These are phyloP conservation scores for Mustela lutreola DNA, from an alignment of 2,113 vertebrate species.

Conservation along the genomic window DNA sequence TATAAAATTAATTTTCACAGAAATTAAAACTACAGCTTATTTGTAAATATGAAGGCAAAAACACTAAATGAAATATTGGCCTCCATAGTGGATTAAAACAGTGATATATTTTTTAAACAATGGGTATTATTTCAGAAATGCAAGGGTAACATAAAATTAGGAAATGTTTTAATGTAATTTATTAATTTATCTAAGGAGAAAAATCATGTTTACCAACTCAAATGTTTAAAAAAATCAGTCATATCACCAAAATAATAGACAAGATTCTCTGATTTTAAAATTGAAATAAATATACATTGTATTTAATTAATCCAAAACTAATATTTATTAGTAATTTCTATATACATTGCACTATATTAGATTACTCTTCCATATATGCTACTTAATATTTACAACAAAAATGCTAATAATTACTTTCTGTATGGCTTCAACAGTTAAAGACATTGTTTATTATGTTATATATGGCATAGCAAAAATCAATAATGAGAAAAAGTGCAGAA, in stretches of 20 bases:
- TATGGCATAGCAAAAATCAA: background rate
- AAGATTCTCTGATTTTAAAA: background rate
- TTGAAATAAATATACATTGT: background rate
- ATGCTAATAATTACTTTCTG: background rate
- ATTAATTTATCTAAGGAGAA: background rate
- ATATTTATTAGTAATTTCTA: background rate
- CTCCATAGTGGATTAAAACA: background rate
- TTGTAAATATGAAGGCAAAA: background rate
- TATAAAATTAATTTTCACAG: background rate
- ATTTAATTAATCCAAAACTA: slow-evolving; percentile 8
- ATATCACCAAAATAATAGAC: background rate
- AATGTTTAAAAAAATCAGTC: background rate
- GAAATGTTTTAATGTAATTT: background rate
- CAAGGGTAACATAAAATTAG: background rate
- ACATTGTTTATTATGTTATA: background rate
- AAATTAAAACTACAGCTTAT: background rate
- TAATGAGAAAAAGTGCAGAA: background rate
- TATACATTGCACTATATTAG: background rate
- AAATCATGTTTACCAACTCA: slow-evolving; percentile 24
- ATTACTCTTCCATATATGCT: background rate
- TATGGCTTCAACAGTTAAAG: background rate
- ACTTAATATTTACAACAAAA: background rate
- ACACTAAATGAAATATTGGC: background rate
- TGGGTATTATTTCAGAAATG: slow-evolving; percentile 2
- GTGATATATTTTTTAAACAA: background rate